phyloP scores from a whole-genome alignment of 2,888 invertebrate species.

The Pogonocherus hispidulus region DNA sequence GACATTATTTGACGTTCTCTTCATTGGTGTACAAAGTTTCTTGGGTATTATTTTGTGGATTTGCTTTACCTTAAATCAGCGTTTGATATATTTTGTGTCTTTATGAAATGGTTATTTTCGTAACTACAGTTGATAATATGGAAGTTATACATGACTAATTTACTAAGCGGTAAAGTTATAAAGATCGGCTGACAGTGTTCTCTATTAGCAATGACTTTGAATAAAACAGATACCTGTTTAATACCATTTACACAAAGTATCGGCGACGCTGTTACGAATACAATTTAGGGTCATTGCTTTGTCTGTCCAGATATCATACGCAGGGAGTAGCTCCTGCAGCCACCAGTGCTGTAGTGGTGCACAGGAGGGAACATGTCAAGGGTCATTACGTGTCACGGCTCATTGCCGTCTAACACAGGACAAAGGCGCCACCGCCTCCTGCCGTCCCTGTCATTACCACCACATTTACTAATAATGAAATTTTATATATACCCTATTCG shows the following conservation, averaged over 20 bases:
- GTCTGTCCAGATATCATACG: conserved; percentile 8
- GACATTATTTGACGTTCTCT: no score
- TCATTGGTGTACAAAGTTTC: no score
- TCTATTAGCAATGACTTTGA: no score
- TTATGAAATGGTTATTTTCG: no score
- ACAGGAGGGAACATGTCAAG: conserved; percentile 47
- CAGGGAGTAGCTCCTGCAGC: conserved; percentile 1
- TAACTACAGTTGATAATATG: no score
- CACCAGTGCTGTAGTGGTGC: conserved; percentile 17
- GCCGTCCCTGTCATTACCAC: conserved; percentile 43
- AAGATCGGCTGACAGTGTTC: no score
- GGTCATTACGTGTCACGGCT: conserved; percentile 54
- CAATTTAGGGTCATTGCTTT: not conserved
- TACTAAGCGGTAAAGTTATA: no score
- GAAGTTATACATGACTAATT: no score
- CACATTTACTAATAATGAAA: conserved; percentile 50
- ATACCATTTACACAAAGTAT: not conserved
- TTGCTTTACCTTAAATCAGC: no score
- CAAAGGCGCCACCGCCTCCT: conserved; percentile 49
- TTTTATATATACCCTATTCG: conserved; percentile 40
- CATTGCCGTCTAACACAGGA: conserved; percentile 51
- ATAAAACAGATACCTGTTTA: not conserved
- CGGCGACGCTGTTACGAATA: not conserved
- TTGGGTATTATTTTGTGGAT: no score
- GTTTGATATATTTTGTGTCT: no score